These are phyloP conservation scores for Ceratosolen solmsi DNA, from an alignment of 1,140 invertebrate species.

Conservation along the genomic window DNA sequence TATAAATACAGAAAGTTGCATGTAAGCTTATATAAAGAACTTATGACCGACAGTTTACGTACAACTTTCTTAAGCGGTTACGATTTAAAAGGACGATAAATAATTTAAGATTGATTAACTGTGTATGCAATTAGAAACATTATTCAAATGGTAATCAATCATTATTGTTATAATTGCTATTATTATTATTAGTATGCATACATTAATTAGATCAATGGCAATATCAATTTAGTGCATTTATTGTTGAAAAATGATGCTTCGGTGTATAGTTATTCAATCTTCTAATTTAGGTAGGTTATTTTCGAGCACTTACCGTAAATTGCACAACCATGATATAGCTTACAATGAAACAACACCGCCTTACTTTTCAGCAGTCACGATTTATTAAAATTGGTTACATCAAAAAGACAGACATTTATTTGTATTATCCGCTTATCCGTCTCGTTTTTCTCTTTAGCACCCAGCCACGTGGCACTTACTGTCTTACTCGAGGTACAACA, in stretches of 20 bases:
- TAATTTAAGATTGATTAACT: background rate
- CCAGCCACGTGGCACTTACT: no score
- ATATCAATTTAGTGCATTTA: background rate
- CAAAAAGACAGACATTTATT: no score
- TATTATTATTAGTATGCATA: no score
- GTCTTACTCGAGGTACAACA: background rate
- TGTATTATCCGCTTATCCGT: background rate
- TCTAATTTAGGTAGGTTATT: background rate
- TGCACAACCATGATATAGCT: no score
- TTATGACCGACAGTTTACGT: background rate
- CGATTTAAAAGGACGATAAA: background rate
- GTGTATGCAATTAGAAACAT: background rate
- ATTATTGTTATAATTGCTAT: no score
- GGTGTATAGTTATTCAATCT: background rate
- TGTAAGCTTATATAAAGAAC: no score
- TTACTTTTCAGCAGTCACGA: background rate
- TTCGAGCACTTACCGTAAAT: no score
- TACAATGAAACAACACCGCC: no score
- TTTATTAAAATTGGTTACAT: background rate
- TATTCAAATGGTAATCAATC: no score
- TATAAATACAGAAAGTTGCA: no score
- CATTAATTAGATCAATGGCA: no score
- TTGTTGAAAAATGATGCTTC: background rate
- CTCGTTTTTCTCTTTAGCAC: background rate
- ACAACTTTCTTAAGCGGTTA: background rate